Conservation (phyloP, 2,797 vertebrate species). For the Sphaeramia orbicularis region DNA sequence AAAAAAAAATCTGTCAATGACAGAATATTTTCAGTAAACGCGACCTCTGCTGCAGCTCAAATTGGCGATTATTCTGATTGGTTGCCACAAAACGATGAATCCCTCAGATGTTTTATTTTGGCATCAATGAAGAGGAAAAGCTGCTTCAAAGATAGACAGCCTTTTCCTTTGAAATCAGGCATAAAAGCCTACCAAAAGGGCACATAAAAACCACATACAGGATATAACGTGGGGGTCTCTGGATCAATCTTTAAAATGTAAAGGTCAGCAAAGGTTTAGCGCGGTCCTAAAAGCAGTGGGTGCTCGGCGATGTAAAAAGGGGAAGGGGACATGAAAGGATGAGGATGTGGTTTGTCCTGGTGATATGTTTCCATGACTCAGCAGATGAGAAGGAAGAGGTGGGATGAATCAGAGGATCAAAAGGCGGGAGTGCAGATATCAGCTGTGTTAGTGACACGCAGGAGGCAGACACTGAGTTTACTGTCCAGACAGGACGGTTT, state of each 20-base stretch:
- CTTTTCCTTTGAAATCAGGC: constrained; percentile 40
- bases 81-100: background rate
- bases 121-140: constrained; percentile 16
- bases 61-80: no score
- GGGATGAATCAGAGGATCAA: constrained; percentile 57
- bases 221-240: constrained; percentile 22
- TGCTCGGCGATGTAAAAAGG: constrained; percentile 45
- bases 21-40: no score
- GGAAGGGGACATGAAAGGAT: constrained; percentile 58
- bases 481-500: no score
- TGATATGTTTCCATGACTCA: constrained; percentile 38
- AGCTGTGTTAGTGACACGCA: constrained; percentile 17
- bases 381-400: constrained; percentile 53
- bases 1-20: no score
- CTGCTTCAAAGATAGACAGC: constrained; percentile 4
- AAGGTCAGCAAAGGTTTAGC: constrained; percentile 59
- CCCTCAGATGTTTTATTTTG: background rate
- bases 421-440: constrained; percentile 24
- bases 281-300: constrained; percentile 31
- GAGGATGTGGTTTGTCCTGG: constrained; percentile 39
- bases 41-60: no score
- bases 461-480: background rate
- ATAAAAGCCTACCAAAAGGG: constrained; percentile 64
- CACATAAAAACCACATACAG: constrained; percentile 21
- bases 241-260: constrained; percentile 28